Conservation (phyloP, 2,797 vertebrate genomes). For the Chelon labrosus region DNA sequence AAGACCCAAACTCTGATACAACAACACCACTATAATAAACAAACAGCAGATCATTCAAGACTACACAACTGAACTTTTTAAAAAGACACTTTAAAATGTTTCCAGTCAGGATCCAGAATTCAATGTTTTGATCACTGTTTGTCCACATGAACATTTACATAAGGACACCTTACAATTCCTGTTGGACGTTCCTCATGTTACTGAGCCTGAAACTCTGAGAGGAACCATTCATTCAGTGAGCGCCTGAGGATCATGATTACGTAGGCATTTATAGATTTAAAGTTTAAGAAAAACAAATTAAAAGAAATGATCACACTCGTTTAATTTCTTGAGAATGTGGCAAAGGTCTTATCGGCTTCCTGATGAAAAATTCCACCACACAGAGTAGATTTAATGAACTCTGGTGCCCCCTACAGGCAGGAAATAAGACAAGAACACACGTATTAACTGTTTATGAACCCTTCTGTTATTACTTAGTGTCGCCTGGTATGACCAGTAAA, state of each 20-base stretch:
- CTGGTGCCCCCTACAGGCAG: conserved; percentile 35
- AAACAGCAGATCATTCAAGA: neutral
- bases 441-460: too few relatives aligned
- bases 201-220: conserved; percentile 7
- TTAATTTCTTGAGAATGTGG: too few relatives aligned
- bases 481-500: neutral
- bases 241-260: neutral
- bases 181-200: neutral
- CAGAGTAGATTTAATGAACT: neutral
- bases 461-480: too few relatives aligned
- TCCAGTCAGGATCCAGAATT: too few relatives aligned
- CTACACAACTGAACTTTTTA: neutral
- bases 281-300: too few relatives aligned
- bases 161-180: neutral
- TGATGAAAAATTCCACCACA: neutral
- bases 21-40: too few relatives aligned
- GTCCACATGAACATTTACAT: conserved; percentile 2
- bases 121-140: too few relatives aligned
- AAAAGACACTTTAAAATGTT: neutral
- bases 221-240: neutral
- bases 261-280: neutral
- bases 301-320: too few relatives aligned
- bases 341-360: too few relatives aligned
- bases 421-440: neutral
- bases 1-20: neutral